phyloP scores from a whole-genome alignment of 2,888 invertebrate genomes.

The Eugnorisma glareosa region DNA sequence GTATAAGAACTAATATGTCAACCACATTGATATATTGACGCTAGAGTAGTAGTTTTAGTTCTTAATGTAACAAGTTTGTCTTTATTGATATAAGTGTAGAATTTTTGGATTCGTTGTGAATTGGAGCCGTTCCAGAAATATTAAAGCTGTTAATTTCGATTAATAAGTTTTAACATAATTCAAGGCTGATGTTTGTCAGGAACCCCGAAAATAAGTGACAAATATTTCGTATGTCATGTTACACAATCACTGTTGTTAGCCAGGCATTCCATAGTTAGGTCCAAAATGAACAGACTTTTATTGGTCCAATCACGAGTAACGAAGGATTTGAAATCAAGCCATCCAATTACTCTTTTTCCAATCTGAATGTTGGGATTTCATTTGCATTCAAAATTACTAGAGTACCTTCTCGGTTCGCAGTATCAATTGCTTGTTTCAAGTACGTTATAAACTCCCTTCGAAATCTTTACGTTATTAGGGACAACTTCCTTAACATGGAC shows the following conservation, averaged over 20 bases:
- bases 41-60: conserved; percentile 14
- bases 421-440: conserved; percentile 15
- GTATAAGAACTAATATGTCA: conserved; percentile 54
- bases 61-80: neutral
- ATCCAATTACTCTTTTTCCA: conserved; percentile 42
- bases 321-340: conserved; percentile 37
- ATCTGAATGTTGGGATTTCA: conserved; percentile 28
- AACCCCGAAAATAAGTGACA: neutral
- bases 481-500: conserved; percentile 50
- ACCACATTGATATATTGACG: conserved; percentile 46
- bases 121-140: neutral
- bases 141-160: neutral
- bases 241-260: conserved; percentile 27
- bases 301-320: conserved; percentile 48
- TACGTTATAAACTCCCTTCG: conserved; percentile 5
- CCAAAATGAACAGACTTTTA: conserved; percentile 42
- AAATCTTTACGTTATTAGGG: conserved; percentile 24
- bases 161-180: neutral
- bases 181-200: neutral
- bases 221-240: neutral
- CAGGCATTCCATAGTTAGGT: conserved; percentile 3
- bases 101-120: neutral
- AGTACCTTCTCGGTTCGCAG: neutral
- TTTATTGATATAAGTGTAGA: conserved; percentile 19
- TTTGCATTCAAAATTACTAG: conserved; percentile 22